A percentile compares a stretch with the other conserved stretches of the same genome.
These are phyloP conservation scores for Echinops telfairi DNA, from an alignment of 2,113 vertebrate species.

Conservation along the genomic window DNA sequence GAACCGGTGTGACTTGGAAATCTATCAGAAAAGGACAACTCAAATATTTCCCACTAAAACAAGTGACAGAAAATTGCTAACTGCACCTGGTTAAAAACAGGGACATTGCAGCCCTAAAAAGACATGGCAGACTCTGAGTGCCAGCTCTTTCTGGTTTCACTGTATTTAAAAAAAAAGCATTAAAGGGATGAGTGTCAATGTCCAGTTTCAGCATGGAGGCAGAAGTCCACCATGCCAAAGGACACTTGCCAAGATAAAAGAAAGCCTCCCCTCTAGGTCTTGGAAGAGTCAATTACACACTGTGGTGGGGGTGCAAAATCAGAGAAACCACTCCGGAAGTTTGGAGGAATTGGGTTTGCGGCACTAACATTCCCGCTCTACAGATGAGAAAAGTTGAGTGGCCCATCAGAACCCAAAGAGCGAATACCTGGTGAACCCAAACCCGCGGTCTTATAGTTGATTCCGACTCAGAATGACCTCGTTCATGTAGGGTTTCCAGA, in stretches of 20 bases:
- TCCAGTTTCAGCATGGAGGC: not conserved
- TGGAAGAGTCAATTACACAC: not conserved
- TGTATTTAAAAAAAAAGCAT: not conserved
- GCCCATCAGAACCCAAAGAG: not conserved
- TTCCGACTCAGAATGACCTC: no score
- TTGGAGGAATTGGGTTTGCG: not conserved
- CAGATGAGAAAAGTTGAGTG: not conserved
- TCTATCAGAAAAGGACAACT: not conserved
- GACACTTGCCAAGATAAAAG: not conserved
- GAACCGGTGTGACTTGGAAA: not conserved
- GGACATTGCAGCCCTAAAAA: not conserved
- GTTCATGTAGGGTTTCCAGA: no score
- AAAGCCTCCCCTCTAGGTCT: not conserved
- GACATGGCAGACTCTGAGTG: not conserved
- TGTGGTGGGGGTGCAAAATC: not conserved
- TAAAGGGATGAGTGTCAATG: not conserved
- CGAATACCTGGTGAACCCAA: not conserved
- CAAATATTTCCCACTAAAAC: not conserved
- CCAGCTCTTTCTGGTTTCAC: not conserved
- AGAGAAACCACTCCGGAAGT: not conserved
- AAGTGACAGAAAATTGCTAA: not conserved
- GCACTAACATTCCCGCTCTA: not conserved
- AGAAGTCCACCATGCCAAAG: not conserved
- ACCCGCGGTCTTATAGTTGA: no score
- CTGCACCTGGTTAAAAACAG: not conserved